These are phyloP conservation scores for Spheniscus mendiculus DNA, from an alignment of 2,113 vertebrate species.

Conservation along the genomic window DNA sequence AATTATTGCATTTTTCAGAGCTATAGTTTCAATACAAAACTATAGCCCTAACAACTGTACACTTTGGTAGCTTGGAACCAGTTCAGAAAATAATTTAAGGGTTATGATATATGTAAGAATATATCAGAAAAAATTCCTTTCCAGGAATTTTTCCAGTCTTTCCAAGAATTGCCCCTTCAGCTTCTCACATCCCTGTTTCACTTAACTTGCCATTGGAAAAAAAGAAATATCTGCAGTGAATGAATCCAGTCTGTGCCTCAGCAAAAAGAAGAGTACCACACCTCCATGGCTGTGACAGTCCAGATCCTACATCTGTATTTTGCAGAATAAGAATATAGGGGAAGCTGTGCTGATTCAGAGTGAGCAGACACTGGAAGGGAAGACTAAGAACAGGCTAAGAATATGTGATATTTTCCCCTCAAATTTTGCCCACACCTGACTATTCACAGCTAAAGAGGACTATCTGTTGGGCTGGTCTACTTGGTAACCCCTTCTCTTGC, in stretches of 20 bases:
- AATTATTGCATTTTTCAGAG: neutral
- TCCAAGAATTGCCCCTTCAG: neutral
- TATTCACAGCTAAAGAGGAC: neutral
- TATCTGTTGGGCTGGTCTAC: neutral
- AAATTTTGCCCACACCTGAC: neutral
- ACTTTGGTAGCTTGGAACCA: neutral
- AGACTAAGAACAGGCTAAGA: neutral
- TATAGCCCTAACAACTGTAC: neutral
- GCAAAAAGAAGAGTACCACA: neutral
- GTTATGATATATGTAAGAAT: neutral
- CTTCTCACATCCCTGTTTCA: neutral
- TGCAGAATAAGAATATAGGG: neutral
- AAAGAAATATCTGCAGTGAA: neutral
- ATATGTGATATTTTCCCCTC: neutral
- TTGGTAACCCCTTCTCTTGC: neutral
- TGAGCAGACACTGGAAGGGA: neutral
- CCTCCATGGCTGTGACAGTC: neutral
- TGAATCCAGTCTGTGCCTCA: neutral
- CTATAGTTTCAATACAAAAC: neutral
- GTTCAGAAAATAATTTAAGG: neutral
- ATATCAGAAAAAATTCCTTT: neutral
- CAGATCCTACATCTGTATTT: neutral
- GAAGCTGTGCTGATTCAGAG: neutral
- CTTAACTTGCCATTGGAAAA: neutral
- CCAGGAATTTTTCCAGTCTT: neutral